These are phyloP conservation scores for Hirtodrosophila alboralis DNA, from an alignment of 2,888 invertebrate species.

Conservation along the genomic window DNA sequence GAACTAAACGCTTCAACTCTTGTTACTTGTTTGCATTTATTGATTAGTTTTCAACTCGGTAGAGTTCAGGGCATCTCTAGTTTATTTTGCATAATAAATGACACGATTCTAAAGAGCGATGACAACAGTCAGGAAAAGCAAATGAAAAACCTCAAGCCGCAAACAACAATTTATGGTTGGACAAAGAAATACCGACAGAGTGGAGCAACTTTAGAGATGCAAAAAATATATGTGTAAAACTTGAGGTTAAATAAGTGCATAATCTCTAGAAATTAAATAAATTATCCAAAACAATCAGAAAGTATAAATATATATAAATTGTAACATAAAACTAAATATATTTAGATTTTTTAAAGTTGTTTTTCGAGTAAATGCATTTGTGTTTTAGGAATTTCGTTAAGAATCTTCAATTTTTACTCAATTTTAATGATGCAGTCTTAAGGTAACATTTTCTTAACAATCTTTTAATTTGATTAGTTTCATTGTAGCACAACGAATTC, in stretches of 20 bases:
- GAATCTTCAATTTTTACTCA: no score
- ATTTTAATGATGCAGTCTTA: no score
- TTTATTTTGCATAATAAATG: constrained; percentile 36
- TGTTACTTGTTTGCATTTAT: constrained; percentile 8
- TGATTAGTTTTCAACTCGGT: constrained; percentile 44
- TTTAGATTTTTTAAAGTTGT: no score
- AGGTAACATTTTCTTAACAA: neutral
- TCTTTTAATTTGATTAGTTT: constrained; percentile 22
- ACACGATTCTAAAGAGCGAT: constrained; percentile 16
- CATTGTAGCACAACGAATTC: constrained; percentile 11
- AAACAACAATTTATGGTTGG: constrained; percentile 21
- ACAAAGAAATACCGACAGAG: neutral
- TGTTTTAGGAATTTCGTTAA: no score
- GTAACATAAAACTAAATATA: constrained; percentile 6
- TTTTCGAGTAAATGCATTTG: no score
- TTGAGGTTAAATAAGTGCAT: constrained; percentile 41
- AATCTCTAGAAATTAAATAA: constrained; percentile 37
- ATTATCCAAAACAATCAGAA: constrained; percentile 14
- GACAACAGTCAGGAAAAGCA: constrained; percentile 9
- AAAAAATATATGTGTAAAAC: constrained; percentile 27
- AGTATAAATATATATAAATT: constrained; percentile 9
- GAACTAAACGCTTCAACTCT: no score
- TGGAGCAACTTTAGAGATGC: constrained; percentile 30
- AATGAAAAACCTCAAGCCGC: constrained; percentile 44
- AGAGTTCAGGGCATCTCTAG: constrained; percentile 33